These are phyloP conservation scores for Drosophila sulfurigaster DNA, from an alignment of 1,140 invertebrate species.

Conservation along the genomic window DNA sequence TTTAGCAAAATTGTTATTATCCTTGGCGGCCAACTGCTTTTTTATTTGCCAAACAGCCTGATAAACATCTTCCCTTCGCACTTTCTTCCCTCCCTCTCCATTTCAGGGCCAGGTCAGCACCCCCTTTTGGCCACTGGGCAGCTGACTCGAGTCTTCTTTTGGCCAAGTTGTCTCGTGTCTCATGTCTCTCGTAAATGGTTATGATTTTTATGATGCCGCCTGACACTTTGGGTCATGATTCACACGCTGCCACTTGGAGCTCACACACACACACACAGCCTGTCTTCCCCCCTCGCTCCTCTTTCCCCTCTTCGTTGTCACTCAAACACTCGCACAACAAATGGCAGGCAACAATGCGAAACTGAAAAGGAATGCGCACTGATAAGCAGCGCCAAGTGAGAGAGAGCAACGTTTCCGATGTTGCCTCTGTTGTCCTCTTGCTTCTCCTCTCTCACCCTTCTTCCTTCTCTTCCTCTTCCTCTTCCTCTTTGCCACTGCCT, in stretches of 20 bases:
- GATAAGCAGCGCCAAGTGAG: slow-evolving; percentile 45
- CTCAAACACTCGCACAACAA: slow-evolving; percentile 6
- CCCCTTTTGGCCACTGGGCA: slow-evolving; percentile 21
- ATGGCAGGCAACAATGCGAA: slow-evolving; percentile 45
- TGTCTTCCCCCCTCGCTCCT: slow-evolving; percentile 4
- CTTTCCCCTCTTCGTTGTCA: background rate
- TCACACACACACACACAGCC: background rate
- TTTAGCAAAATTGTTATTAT: slow-evolving; percentile 80
- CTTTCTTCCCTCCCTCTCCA: background rate
- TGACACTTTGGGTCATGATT: slow-evolving; percentile 69
- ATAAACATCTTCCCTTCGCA: slow-evolving; percentile 53
- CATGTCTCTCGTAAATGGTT: slow-evolving; percentile 66
- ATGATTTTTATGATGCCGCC: slow-evolving; percentile 76
- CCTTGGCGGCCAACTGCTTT: slow-evolving; percentile 56
- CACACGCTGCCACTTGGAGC: slow-evolving; percentile 40
- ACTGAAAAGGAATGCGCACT: slow-evolving; percentile 53
- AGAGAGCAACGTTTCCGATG: slow-evolving; percentile 68
- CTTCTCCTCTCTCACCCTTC: slow-evolving; percentile 1
- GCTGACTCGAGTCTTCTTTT: slow-evolving; percentile 1
- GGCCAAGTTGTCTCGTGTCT: slow-evolving; percentile 26
- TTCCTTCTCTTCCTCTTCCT: background rate
- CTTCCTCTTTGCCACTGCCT: background rate
- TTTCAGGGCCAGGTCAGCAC: slow-evolving; percentile 18
- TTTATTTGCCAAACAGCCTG: slow-evolving; percentile 64
- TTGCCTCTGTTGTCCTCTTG: slow-evolving; percentile 3